A percentile compares a stretch with the other conserved stretches of the same genome.
Conservation (phyloP, 2,888 invertebrate species). For the Diloba caeruleocephala region DNA sequence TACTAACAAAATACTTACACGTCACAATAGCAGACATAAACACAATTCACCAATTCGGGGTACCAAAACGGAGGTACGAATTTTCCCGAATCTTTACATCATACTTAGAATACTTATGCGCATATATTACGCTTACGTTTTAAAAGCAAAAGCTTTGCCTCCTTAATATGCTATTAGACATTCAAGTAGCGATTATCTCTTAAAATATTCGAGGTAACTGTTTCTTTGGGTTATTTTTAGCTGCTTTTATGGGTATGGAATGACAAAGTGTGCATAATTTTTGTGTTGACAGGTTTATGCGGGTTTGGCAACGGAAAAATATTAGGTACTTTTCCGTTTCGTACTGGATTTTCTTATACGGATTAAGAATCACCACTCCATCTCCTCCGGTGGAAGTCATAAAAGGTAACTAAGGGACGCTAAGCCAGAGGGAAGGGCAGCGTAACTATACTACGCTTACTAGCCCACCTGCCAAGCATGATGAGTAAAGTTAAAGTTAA, state of each 20-base stretch:
- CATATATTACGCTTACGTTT: constrained; percentile 31
- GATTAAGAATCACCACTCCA: no score
- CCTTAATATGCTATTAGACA: constrained; percentile 11
- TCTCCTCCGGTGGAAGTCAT: no score
- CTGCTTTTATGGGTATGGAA: constrained; percentile 14
- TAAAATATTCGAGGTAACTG: constrained; percentile 45
- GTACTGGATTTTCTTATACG: no score
- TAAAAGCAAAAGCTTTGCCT: constrained; percentile 45
- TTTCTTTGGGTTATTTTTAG: constrained; percentile 46
- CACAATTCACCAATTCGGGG: constrained; percentile 11
- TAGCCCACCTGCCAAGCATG: no score
- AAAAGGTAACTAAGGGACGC: no score
- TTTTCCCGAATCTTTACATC: constrained; percentile 31
- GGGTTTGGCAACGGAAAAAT: neutral
- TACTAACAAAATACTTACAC: neutral
- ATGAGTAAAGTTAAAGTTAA: no score
- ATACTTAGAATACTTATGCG: constrained; percentile 41
- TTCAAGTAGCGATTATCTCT: constrained; percentile 39
- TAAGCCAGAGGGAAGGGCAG: no score
- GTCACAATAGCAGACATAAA: neutral
- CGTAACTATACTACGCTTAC: no score
- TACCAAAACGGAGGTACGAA: constrained; percentile 9
- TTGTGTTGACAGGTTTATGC: constrained; percentile 1
- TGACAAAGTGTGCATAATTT: constrained; percentile 19
- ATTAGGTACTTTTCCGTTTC: no score